A percentile compares a stretch with the other conserved stretches of the same genome.
These are phyloP conservation scores for Diplogasteroides magnus DNA, from an alignment of 1,140 invertebrate genomes.

Conservation along the genomic window DNA sequence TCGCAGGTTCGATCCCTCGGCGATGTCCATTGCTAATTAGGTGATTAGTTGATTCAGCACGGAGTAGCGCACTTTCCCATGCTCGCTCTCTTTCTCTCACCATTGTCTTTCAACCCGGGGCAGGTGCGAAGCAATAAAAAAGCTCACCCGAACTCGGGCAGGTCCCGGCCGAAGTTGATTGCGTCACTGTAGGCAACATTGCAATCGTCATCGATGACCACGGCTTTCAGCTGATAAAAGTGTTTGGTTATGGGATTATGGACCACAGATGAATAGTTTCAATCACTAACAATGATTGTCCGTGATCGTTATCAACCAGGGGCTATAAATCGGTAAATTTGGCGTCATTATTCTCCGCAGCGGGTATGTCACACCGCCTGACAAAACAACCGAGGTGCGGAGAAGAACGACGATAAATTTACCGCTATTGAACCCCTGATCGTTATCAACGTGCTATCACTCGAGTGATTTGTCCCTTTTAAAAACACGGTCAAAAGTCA, in stretches of 20 bases:
- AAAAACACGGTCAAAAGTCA: too few species aligned
- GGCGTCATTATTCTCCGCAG: too few species aligned
- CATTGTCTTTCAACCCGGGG: neutral
- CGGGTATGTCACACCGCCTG: too few species aligned
- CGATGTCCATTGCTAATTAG: conserved; percentile 25
- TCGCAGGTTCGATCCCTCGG: neutral
- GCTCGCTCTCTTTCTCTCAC: neutral
- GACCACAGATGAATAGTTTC: too few species aligned
- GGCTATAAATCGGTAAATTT: too few species aligned
- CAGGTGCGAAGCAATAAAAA: neutral
- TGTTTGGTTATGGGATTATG: neutral
- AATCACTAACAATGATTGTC: too few species aligned
- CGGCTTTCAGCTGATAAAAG: conserved; percentile 41
- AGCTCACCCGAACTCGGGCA: neutral
- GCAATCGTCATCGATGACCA: conserved; percentile 5
- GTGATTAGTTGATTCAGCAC: conserved; percentile 12
- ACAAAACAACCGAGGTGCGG: too few species aligned
- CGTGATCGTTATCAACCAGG: too few species aligned
- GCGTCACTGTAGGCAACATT: neutral
- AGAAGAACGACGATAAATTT: too few species aligned
- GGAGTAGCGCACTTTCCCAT: neutral
- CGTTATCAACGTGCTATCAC: too few species aligned
- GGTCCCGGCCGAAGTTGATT: neutral
- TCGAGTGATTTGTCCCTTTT: too few species aligned
- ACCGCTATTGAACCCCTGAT: too few species aligned